Evolutionary conservation across 2,113 vertebrate genomes (phyloP), one percentile per base, ranked within the genome.

Genomic region (Anolis carolinensis): DNA sequence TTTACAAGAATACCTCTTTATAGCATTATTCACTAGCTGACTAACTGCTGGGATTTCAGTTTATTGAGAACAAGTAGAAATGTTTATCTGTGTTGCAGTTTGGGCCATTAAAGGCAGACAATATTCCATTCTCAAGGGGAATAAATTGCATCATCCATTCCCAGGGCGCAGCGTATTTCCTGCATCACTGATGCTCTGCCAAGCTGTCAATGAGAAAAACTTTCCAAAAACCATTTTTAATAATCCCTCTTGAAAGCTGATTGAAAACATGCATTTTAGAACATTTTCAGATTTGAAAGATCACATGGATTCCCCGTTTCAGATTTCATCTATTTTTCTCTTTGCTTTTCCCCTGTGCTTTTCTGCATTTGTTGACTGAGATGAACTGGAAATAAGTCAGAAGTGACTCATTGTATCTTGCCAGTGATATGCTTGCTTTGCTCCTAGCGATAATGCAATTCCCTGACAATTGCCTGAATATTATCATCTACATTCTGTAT

Each of bases 241-340:
- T 68, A 27, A 86, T 1, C n/a, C 65, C 82, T 89, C 85, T 65
- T 79, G n/a, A 79, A 83, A 70, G 34, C n/a, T 73, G 44, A 65
- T 84, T 65, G 76, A 79, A 88, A 48, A 76, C 67, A 36, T 72
- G 72, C 86, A 79, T 73, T 84, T 75, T 2, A 72, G 87, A 87
- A 86, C 5, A n/a, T 78, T 7, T 14, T 18, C 0, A 27, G 6
- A 5, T 76, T 79, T 81, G 10, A 39, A 79, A 59, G n/a, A 36
- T 81, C 85, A 55, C 9, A 76, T 71, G 78, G 79, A 77, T 23
- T 71, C 16, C 3, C 50, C 79, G 4, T 81, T 81, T 86, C 84
- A 80, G 30, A 10, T 88, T 14, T 71, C 70, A 76, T 55, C 21
- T 6, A 1, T 16, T 83, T 65, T 71, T 79, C 52, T 67, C 0